Evolutionary conservation across 2,113 vertebrate species (phyloP).

Genomic region (Gallinago jamesoni): DNA sequence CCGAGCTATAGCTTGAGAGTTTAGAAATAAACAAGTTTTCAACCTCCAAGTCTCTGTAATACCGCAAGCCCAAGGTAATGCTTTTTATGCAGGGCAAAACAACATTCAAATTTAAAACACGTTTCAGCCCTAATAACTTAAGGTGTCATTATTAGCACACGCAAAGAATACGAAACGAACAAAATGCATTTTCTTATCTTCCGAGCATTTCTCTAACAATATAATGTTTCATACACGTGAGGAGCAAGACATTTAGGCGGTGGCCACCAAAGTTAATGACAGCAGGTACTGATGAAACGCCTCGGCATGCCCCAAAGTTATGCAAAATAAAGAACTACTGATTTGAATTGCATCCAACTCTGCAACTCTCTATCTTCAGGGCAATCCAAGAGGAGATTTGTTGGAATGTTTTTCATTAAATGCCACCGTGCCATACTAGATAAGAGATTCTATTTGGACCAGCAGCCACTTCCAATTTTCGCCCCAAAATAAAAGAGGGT

Average conservation of each 20-base stretch:
- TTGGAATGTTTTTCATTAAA: constrained; percentile 78
- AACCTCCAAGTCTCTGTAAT: not conserved
- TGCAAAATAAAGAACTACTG: constrained; percentile 70
- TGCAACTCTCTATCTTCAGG: constrained; percentile 68
- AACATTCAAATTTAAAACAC: not conserved
- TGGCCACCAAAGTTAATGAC: constrained; percentile 50
- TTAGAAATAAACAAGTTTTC: constrained; percentile 9
- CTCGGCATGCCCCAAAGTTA: constrained; percentile 58
- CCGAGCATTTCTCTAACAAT: constrained; percentile 9
- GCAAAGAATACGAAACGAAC: constrained; percentile 5
- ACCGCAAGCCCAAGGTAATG: not conserved
- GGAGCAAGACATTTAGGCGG: constrained; percentile 4
- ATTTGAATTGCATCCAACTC: constrained; percentile 70
- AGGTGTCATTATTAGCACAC: constrained; percentile 21
- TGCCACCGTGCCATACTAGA: constrained; percentile 73
- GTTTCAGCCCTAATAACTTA: constrained; percentile 18
- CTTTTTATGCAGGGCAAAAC: not conserved
- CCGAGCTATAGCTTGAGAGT: not conserved
- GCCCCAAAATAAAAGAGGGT: constrained; percentile 71
- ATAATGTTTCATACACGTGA: not conserved
- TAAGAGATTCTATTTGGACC: constrained; percentile 81
- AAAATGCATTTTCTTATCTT: not conserved
- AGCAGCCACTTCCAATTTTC: constrained; percentile 77
- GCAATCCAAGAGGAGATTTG: constrained; percentile 68
- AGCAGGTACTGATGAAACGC: constrained; percentile 53